These are phyloP conservation scores for Therioaphis trifolii DNA, from an alignment of 2,888 invertebrate species.

Conservation along the genomic window DNA sequence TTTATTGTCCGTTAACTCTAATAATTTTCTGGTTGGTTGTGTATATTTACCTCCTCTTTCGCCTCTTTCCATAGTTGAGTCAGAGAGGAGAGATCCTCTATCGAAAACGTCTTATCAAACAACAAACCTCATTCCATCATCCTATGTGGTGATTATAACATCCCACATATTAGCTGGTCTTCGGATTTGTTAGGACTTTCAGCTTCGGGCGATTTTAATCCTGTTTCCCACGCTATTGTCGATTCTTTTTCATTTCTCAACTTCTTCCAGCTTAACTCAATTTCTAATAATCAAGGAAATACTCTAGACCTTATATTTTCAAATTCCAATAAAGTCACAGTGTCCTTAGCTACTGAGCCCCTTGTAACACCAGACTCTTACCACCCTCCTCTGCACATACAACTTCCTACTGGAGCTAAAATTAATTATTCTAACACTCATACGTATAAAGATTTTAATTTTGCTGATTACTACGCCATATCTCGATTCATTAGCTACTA, in stretches of 20 bases:
- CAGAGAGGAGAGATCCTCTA: background rate
- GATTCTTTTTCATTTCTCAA: background rate
- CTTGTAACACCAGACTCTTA: background rate
- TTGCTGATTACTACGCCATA: too few relatives aligned
- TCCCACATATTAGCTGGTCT: background rate
- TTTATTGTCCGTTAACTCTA: background rate
- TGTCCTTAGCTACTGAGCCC: background rate
- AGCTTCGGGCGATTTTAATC: background rate
- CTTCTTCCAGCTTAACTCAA: background rate
- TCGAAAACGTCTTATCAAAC: background rate
- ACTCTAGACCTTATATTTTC: background rate
- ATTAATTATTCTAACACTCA: too few relatives aligned
- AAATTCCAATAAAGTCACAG: background rate
- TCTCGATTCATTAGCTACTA: too few relatives aligned
- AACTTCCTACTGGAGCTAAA: too few relatives aligned
- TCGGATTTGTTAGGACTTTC: background rate
- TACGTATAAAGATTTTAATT: too few relatives aligned
- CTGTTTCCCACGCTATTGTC: background rate
- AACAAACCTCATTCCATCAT: background rate
- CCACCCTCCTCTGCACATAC: background rate
- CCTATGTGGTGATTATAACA: constrained; percentile 17
- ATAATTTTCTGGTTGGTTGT: background rate
- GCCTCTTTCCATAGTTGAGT: background rate
- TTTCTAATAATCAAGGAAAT: background rate
- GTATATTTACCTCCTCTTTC: background rate